phyloP scores from a whole-genome alignment of 2,888 invertebrate species.

The Ypsolopha sequella region DNA sequence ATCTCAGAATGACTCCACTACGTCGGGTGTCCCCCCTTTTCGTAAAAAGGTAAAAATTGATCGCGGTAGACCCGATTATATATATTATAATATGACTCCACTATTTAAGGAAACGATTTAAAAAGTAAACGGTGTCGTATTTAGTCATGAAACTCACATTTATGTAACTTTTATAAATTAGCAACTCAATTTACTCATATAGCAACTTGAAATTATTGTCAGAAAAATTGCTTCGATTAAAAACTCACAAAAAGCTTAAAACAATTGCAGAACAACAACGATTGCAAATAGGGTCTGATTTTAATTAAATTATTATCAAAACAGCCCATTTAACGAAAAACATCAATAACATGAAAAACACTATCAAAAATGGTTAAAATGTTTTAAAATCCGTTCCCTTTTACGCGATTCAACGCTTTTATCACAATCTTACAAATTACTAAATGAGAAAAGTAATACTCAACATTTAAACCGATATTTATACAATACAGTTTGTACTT shows the following conservation, averaged over 20 bases:
- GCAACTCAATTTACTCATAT: conserved; percentile 5
- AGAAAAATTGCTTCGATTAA: conserved; percentile 5
- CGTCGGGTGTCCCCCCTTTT: no score
- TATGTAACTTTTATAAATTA: not conserved
- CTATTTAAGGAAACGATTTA: not conserved
- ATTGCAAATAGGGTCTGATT: not conserved
- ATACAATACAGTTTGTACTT: no score
- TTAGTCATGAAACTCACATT: not conserved
- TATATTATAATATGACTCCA: not conserved
- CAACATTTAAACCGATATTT: not conserved
- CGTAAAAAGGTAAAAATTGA: no score
- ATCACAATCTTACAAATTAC: no score
- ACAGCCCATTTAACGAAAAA: not conserved
- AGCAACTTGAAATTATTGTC: conserved; percentile 49
- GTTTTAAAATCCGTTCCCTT: not conserved
- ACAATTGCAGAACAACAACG: not conserved
- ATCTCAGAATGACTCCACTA: no score
- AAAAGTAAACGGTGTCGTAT: no score
- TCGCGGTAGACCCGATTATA: no score
- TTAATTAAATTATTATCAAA: no score
- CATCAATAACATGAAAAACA: not conserved
- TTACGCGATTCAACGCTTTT: no score
- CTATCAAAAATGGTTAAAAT: not conserved
- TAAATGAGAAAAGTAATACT: not conserved
- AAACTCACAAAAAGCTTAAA: not conserved